These are phyloP conservation scores for Nemurella pictetii DNA, from an alignment of 2,888 invertebrate species.

Conservation along the genomic window DNA sequence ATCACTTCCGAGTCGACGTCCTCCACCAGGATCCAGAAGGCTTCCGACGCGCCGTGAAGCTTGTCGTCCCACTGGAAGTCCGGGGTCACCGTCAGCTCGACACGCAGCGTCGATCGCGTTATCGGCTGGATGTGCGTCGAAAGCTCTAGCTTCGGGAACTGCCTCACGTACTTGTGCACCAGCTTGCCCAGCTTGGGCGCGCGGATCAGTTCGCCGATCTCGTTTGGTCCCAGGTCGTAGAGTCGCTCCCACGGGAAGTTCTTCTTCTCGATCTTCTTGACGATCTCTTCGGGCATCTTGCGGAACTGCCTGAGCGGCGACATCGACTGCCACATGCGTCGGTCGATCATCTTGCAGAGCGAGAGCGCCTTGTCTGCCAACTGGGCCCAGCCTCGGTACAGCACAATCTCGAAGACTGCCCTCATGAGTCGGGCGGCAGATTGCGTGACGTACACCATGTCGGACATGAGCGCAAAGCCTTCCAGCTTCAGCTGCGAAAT, in stretches of 20 bases:
- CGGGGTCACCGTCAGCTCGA: slow-evolving; percentile 95
- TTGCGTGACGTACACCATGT: slow-evolving; percentile 99
- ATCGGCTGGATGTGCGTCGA: slow-evolving; percentile 98
- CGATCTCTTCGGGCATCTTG: slow-evolving; percentile 95
- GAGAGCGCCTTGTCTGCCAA: slow-evolving; percentile 93
- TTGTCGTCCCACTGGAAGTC: slow-evolving; percentile 99
- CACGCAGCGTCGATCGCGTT: slow-evolving; percentile 87
- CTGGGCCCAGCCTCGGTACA: slow-evolving; percentile 82
- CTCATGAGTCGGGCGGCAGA: slow-evolving; percentile 92
- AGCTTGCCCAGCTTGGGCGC: slow-evolving; percentile 93
- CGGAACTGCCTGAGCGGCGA: slow-evolving; percentile 95
- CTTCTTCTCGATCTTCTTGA: slow-evolving; percentile 98
- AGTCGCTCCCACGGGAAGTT: slow-evolving; percentile 89
- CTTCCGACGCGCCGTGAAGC: slow-evolving; percentile 73
- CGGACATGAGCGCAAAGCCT: slow-evolving; percentile 97
- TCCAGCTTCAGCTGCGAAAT: slow-evolving; percentile 98
- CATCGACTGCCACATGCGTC: slow-evolving; percentile 99
- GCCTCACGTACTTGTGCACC: slow-evolving; percentile 94
- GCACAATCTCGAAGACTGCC: slow-evolving; percentile 93
- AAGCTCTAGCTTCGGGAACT: slow-evolving; percentile 94
- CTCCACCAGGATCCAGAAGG: slow-evolving; percentile 86
- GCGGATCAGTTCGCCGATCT: slow-evolving; percentile 92
- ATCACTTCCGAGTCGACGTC: slow-evolving; percentile 86
- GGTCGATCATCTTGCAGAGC: slow-evolving; percentile 98
- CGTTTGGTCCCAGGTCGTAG: slow-evolving; percentile 95